These are phyloP conservation scores for Cataglyphis altisquamis DNA, from an alignment of 2,888 invertebrate species.

Conservation along the genomic window DNA sequence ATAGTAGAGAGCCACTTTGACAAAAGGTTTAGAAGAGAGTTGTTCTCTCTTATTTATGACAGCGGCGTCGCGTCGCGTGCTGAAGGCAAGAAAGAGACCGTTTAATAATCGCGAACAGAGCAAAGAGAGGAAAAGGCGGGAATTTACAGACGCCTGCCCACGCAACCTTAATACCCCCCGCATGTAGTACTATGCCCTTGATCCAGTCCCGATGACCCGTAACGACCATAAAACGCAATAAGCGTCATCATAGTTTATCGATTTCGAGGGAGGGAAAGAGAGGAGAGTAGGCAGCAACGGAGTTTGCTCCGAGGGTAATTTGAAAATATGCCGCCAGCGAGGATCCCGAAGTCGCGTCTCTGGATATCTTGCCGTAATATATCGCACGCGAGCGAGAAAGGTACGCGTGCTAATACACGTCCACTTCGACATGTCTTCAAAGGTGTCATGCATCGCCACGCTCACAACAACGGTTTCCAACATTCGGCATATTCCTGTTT, in stretches of 20 bases:
- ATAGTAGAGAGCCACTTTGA: conserved; percentile 40
- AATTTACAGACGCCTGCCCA: conserved; percentile 7
- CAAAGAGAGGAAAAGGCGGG: conserved; percentile 2
- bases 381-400: background rate
- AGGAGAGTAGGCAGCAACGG: background rate
- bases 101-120: background rate
- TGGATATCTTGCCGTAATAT: conserved; percentile 18
- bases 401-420: background rate
- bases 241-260: conserved; percentile 54
- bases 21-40: conserved; percentile 27
- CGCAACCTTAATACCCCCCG: conserved; percentile 15
- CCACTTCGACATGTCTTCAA: background rate
- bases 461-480: conserved; percentile 3
- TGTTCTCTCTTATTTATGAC: background rate
- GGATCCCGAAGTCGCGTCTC: background rate
- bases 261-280: background rate
- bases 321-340: background rate
- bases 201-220: conserved; percentile 45
- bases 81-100: background rate
- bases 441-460: background rate
- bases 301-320: background rate
- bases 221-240: conserved; percentile 47
- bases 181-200: conserved; percentile 40
- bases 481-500: conserved; percentile 27
- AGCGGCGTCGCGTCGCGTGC: conserved; percentile 1